Conservation (phyloP, 1,140 invertebrate genomes). For the Agrypnia vestita region DNA sequence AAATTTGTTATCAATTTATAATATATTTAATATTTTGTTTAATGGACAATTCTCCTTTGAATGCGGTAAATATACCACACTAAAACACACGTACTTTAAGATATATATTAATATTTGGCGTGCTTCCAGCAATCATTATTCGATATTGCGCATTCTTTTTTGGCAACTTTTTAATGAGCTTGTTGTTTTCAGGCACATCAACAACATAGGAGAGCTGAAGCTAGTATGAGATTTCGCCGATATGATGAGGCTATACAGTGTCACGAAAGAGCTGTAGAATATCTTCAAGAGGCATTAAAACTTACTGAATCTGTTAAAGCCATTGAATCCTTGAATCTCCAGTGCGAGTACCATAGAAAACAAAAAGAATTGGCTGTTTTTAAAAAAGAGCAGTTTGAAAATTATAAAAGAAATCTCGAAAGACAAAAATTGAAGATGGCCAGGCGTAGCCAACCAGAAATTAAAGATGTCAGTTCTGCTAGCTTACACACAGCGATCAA, state of each 20-base stretch:
- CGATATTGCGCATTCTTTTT: not conserved
- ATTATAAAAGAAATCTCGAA: conserved; percentile 74
- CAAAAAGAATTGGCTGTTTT: conserved; percentile 73
- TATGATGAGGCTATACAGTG: conserved; percentile 78
- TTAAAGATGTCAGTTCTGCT: conserved; percentile 67
- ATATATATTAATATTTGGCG: not conserved
- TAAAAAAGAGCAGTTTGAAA: conserved; percentile 75
- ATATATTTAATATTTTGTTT: conserved; percentile 34
- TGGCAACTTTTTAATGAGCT: conserved; percentile 31
- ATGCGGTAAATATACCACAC: conserved; percentile 63
- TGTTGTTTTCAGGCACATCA: conserved; percentile 75
- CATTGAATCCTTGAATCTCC: conserved; percentile 76
- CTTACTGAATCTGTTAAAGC: conserved; percentile 71
- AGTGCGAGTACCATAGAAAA: conserved; percentile 77
- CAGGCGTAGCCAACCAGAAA: conserved; percentile 64
- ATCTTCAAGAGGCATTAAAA: conserved; percentile 74
- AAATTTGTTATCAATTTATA: no score
- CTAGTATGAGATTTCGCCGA: conserved; percentile 73
- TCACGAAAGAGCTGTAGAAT: conserved; percentile 75
- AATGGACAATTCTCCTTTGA: conserved; percentile 69
- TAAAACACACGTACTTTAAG: not conserved
- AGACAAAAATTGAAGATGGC: conserved; percentile 67
- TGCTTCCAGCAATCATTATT: not conserved
- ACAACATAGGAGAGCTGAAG: conserved; percentile 77
- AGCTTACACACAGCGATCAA: conserved; percentile 73